phyloP scores from a whole-genome alignment of 2,888 invertebrate genomes.

The Eretmocerus hayati region DNA sequence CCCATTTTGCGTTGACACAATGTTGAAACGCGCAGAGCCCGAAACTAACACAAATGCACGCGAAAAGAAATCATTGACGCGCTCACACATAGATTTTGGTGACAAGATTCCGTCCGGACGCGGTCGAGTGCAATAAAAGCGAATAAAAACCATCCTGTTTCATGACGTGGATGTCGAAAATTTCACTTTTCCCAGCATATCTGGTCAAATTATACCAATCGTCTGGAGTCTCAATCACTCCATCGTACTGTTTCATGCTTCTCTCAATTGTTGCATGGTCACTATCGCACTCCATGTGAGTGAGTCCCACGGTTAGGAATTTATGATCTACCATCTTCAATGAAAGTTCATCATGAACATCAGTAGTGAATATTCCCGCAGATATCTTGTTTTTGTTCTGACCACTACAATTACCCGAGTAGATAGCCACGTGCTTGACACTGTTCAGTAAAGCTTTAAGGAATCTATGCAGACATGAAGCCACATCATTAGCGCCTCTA shows the following conservation, averaged over 20 bases:
- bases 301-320: constrained; percentile 13
- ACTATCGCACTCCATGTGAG: constrained; percentile 13
- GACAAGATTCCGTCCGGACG: too few relatives aligned
- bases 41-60: too few relatives aligned
- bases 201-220: constrained; percentile 12
- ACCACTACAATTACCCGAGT: constrained; percentile 21
- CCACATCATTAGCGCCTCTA: too few relatives aligned
- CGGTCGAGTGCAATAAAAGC: too few relatives aligned
- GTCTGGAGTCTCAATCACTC: constrained; percentile 6
- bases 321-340: constrained; percentile 14
- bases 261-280: constrained; percentile 13
- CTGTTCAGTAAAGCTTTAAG: background rate
- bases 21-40: too few relatives aligned
- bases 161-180: background rate
- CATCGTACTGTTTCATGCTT: background rate
- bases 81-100: too few relatives aligned
- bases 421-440: background rate
- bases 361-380: constrained; percentile 23
- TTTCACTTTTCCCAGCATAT: background rate
- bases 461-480: background rate
- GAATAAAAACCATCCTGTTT: too few relatives aligned
- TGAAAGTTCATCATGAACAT: constrained; percentile 11
- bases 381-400: constrained; percentile 29
- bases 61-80: too few relatives aligned
- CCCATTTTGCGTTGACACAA: too few relatives aligned